These are phyloP conservation scores for Myotis planiceps DNA, from an alignment of 2,797 vertebrate species.

Conservation along the genomic window DNA sequence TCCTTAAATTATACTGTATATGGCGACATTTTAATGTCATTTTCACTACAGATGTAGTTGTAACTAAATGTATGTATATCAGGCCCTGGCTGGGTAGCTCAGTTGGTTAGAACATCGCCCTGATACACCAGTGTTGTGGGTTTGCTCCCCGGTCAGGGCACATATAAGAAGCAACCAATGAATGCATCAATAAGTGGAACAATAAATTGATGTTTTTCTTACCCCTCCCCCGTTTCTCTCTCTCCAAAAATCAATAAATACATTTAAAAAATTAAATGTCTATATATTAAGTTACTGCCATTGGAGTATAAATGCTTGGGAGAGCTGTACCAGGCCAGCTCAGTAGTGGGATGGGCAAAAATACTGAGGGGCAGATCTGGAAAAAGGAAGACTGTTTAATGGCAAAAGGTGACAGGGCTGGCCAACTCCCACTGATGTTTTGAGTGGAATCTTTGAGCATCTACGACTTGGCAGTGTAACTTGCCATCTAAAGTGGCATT, in stretches of 20 bases:
- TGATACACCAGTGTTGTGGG: background rate
- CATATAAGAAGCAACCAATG: background rate
- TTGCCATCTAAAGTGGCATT: background rate
- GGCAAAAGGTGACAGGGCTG: conserved; percentile 72
- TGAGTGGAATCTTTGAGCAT: background rate
- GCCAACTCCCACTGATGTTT: conserved; percentile 38
- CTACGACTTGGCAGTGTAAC: background rate
- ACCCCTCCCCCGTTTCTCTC: too few relatives aligned
- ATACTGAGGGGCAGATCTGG: background rate
- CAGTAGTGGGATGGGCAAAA: background rate
- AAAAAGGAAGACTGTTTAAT: background rate
- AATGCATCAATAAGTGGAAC: background rate
- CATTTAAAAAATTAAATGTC: background rate
- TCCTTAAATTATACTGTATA: background rate
- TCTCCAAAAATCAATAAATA: background rate
- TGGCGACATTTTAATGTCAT: conserved; percentile 26
- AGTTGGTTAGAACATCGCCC: background rate
- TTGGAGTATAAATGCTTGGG: background rate
- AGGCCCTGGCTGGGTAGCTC: background rate
- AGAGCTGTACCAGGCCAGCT: background rate
- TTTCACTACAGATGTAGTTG: conserved; percentile 24
- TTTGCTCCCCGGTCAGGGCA: background rate
- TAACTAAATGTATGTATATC: conserved; percentile 2
- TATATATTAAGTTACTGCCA: background rate
- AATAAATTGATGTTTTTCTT: background rate